These are phyloP conservation scores for Pseudomugil gertrudae DNA, from an alignment of 2,797 vertebrate species.

Conservation along the genomic window DNA sequence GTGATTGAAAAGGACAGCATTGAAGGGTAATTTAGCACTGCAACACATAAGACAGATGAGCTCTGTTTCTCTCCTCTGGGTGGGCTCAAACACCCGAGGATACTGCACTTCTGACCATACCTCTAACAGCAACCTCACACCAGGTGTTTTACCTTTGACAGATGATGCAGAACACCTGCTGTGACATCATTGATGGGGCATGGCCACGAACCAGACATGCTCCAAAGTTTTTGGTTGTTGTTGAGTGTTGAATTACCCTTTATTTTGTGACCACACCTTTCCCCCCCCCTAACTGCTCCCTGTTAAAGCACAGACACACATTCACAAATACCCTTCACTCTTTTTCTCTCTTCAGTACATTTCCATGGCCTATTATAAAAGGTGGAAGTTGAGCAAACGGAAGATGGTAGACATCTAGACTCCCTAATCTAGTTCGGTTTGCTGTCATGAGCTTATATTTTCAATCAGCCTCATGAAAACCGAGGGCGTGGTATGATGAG, in stretches of 20 bases:
- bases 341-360: slow-evolving; percentile 24
- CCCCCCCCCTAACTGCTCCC: slow-evolving; percentile 27
- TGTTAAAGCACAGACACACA: slow-evolving; percentile 60
- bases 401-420: slow-evolving; percentile 31
- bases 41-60: slow-evolving; percentile 29
- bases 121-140: slow-evolving; percentile 25
- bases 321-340: slow-evolving; percentile 16
- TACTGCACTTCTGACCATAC: background rate
- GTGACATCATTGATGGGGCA: slow-evolving; percentile 8
- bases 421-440: slow-evolving; percentile 24
- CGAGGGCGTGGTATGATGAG: slow-evolving; percentile 19
- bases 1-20: slow-evolving; percentile 45
- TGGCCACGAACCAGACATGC: background rate
- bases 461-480: slow-evolving; percentile 20
- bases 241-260: slow-evolving; percentile 58
- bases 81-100: slow-evolving; percentile 17
- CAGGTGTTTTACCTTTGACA: slow-evolving; percentile 40
- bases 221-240: slow-evolving; percentile 14
- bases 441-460: slow-evolving; percentile 25
- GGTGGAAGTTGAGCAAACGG: slow-evolving; percentile 29
- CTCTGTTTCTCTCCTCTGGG: slow-evolving; percentile 25
- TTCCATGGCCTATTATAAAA: slow-evolving; percentile 24
- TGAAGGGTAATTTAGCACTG: slow-evolving; percentile 58
- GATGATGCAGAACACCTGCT: slow-evolving; percentile 32
- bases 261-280: slow-evolving; percentile 52